Conservation (phyloP, 2,888 invertebrate species). For the Volucella bombylans region DNA sequence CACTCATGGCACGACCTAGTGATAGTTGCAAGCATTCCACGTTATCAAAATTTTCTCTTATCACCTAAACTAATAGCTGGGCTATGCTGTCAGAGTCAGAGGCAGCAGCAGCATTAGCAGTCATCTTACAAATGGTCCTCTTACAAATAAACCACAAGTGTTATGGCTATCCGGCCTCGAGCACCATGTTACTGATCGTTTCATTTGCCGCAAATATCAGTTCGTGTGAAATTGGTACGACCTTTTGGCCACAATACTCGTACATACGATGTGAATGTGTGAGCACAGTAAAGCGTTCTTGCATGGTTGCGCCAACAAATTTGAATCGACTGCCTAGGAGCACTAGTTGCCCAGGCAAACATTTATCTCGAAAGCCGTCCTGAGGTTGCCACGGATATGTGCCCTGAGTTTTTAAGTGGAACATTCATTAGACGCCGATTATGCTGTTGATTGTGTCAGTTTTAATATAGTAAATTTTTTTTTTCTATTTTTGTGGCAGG, state of each 20-base stretch:
- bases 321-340: constrained; percentile 47
- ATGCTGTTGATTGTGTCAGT: constrained; percentile 72
- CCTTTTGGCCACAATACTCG: constrained; percentile 63
- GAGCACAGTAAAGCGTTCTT: constrained; percentile 44
- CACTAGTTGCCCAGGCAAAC: constrained; percentile 48
- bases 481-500: constrained; percentile 32
- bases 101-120: constrained; percentile 17
- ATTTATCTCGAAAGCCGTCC: constrained; percentile 60
- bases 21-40: constrained; percentile 49
- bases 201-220: constrained; percentile 38
- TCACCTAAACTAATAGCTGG: constrained; percentile 68
- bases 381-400: constrained; percentile 44
- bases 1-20: constrained; percentile 52
- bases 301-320: constrained; percentile 45
- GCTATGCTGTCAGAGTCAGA: constrained; percentile 54
- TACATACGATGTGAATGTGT: constrained; percentile 13
- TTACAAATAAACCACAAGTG: constrained; percentile 30
- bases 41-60: constrained; percentile 61
- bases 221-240: constrained; percentile 70
- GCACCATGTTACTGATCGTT: neutral
- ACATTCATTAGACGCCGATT: constrained; percentile 73
- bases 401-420: constrained; percentile 67
- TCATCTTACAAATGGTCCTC: no score
- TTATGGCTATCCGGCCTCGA: neutral
- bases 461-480: constrained; percentile 69